Percentiles rank a stretch among this genome's conserved stretches.
These are phyloP conservation scores for Papilio machaon DNA, from an alignment of 1,140 invertebrate genomes.

Conservation along the genomic window DNA sequence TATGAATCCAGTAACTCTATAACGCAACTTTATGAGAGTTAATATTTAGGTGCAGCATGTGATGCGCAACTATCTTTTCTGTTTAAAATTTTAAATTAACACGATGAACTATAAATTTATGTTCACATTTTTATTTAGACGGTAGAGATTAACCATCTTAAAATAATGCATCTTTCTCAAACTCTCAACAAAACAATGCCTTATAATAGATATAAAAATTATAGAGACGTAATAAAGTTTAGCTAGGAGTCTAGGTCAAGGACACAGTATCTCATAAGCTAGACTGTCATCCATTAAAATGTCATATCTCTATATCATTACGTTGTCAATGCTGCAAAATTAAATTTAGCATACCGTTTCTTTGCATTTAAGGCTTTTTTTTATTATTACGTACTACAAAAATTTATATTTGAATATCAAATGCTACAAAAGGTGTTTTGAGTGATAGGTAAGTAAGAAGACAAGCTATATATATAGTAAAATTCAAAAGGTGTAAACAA, in stretches of 20 bases:
- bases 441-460: too few relatives aligned
- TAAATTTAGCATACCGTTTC: background rate
- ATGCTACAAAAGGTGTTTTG: background rate
- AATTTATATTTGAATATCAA: background rate
- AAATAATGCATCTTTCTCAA: background rate
- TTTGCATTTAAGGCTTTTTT: background rate
- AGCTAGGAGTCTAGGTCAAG: background rate
- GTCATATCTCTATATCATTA: background rate
- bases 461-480: too few relatives aligned
- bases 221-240: background rate
- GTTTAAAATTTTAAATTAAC: too few relatives aligned
- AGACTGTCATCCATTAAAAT: background rate
- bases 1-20: background rate
- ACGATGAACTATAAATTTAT: too few relatives aligned
- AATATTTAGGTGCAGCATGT: background rate
- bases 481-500: too few relatives aligned
- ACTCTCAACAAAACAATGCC: background rate
- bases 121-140: too few relatives aligned
- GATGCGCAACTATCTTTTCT: too few relatives aligned
- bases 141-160: too few relatives aligned
- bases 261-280: conserved; percentile 4
- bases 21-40: background rate
- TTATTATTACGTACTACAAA: background rate
- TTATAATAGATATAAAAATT: background rate
- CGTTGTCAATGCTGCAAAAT: background rate